A percentile compares a stretch with the other conserved stretches of the same genome.
These are phyloP conservation scores for Conopomorpha cramerella DNA, from an alignment of 1,140 invertebrate species.

Conservation along the genomic window DNA sequence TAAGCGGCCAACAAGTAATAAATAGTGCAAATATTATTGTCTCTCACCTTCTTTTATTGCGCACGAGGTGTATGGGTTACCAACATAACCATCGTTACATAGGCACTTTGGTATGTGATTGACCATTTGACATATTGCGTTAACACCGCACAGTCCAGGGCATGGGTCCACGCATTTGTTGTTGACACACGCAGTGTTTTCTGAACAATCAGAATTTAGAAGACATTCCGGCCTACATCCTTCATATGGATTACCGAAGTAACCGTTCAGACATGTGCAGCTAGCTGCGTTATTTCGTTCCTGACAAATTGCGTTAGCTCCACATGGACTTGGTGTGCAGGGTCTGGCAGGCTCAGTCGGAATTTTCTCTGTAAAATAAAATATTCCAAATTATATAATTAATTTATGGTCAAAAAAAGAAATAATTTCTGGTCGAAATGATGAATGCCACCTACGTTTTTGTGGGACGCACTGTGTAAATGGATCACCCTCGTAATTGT, in stretches of 20 bases:
- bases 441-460: slow-evolving; percentile 19
- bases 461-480: slow-evolving; percentile 62
- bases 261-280: slow-evolving; percentile 72
- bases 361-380: slow-evolving; percentile 18
- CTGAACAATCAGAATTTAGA: slow-evolving; percentile 72
- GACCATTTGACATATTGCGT: slow-evolving; percentile 73
- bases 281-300: slow-evolving; percentile 68
- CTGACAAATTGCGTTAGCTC: slow-evolving; percentile 73
- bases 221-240: slow-evolving; percentile 76
- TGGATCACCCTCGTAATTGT: slow-evolving; percentile 72
- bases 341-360: slow-evolving; percentile 23
- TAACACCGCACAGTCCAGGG: slow-evolving; percentile 71
- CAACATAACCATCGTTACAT: slow-evolving; percentile 67
- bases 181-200: slow-evolving; percentile 70
- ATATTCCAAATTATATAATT: no score
- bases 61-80: slow-evolving; percentile 71
- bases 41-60: slow-evolving; percentile 59
- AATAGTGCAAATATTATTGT: no score
- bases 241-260: slow-evolving; percentile 76
- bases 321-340: slow-evolving; percentile 64
- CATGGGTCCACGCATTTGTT: slow-evolving; percentile 81
- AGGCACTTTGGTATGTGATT: slow-evolving; percentile 76
- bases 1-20: no score
- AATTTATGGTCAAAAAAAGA: slow-evolving; percentile 2
- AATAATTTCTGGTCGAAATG: neutral